A percentile compares a stretch with the other conserved stretches of the same genome.
Conservation (phyloP, 2,888 invertebrate species). For the Caenorhabditis auriculariae region DNA sequence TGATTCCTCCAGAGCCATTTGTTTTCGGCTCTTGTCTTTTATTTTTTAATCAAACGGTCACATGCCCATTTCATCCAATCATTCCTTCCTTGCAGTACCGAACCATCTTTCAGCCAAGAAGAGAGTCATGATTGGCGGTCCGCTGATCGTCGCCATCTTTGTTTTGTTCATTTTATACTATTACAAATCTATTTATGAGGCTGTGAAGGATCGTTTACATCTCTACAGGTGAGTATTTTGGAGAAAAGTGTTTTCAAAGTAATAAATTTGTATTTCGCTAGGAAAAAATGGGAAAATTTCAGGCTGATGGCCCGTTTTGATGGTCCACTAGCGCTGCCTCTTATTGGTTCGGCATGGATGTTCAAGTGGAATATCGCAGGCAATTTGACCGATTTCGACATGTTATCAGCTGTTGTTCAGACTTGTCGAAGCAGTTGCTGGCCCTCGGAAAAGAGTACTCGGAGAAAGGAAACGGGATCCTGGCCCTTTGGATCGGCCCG, state of each 20-base stretch:
- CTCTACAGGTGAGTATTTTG: slow-evolving; percentile 5
- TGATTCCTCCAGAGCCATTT: too few relatives aligned
- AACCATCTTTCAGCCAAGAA: too few relatives aligned
- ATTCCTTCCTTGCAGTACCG: too few relatives aligned
- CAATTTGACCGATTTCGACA: slow-evolving; percentile 2
- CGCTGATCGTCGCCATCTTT: too few relatives aligned
- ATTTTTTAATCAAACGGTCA: too few relatives aligned
- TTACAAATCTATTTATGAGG: slow-evolving; percentile 13
- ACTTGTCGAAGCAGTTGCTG: not conserved
- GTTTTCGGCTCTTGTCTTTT: too few relatives aligned
- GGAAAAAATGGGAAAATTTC: not conserved
- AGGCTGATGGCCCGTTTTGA: slow-evolving; percentile 9
- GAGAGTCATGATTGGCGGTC: too few relatives aligned
- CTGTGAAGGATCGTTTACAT: slow-evolving; percentile 7
- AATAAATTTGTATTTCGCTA: not conserved
- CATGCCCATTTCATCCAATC: too few relatives aligned
- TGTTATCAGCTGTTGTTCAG: slow-evolving; percentile 1
- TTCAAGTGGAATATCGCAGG: slow-evolving; percentile 15
- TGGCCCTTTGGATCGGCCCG: slow-evolving; percentile 36
- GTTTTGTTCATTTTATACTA: slow-evolving; percentile 6
- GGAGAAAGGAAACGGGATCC: slow-evolving; percentile 4
- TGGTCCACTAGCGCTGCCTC: slow-evolving; percentile 14
- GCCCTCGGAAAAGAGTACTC: slow-evolving; percentile 5
- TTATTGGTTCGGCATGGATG: slow-evolving; percentile 15
- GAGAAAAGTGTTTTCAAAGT: not conserved